phyloP scores from a whole-genome alignment of 2,888 invertebrate genomes.

The Amphipoea lucens region DNA sequence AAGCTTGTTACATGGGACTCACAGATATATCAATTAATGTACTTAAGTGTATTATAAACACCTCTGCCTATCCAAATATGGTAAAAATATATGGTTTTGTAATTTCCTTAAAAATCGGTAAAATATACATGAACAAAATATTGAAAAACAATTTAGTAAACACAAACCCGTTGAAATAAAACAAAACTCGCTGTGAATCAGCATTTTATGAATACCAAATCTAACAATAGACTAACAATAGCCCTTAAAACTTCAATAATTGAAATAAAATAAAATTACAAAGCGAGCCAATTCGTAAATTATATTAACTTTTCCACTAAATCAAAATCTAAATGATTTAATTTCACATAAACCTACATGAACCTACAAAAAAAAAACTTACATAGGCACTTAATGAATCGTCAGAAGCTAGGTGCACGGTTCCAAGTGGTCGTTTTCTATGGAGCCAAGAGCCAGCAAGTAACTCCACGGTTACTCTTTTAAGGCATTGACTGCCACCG shows the following conservation, averaged over 20 bases:
- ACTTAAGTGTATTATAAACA: background rate
- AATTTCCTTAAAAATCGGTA: background rate
- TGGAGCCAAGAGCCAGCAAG: no score
- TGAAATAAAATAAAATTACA: constrained; percentile 8
- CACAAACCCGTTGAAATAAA: background rate
- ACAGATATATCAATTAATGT: background rate
- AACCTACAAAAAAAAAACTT: no score
- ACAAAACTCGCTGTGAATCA: background rate
- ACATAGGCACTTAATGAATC: no score
- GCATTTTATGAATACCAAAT: constrained; percentile 5
- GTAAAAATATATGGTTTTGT: background rate
- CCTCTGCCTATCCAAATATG: background rate
- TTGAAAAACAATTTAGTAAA: background rate
- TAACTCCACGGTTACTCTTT: no score
- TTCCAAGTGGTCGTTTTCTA: no score
- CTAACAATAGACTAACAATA: constrained; percentile 4
- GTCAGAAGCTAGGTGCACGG: no score
- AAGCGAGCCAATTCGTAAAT: background rate
- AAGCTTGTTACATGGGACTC: background rate
- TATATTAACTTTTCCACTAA: background rate
- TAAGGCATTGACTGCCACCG: no score
- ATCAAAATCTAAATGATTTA: no score
- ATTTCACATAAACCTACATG: no score
- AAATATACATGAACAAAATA: background rate
- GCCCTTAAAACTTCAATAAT: background rate